Evolutionary conservation across 30 jellyfish, hydroid and myxozoan genomes (phyloP).

Genomic region (Hydractinia symbiolongicarpus): DNA sequence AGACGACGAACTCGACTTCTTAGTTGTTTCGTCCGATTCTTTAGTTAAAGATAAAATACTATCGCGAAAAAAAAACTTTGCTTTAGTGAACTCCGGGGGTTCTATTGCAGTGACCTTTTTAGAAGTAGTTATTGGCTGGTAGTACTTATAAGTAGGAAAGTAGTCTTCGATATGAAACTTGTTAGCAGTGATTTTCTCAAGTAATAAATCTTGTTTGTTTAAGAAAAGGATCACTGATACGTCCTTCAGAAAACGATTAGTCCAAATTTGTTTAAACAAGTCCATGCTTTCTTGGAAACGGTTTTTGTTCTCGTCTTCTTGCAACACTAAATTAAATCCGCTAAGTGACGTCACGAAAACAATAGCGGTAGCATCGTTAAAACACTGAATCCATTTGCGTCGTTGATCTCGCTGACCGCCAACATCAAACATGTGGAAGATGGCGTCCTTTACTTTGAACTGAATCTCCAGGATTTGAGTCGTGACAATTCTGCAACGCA

Average conservation of each 20-base stretch:
- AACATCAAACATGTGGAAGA: constrained; percentile 89
- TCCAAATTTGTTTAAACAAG: constrained; percentile 67
- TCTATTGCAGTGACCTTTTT: constrained; percentile 22
- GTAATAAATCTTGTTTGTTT: constrained; percentile 68
- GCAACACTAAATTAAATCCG: constrained; percentile 63
- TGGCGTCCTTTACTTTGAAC: constrained; percentile 65
- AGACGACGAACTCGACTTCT: constrained; percentile 40
- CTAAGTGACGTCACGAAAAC: constrained; percentile 83
- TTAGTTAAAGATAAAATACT: constrained; percentile 46
- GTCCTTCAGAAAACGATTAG: constrained; percentile 68
- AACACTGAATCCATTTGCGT: constrained; percentile 95
- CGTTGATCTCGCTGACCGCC: constrained; percentile 99
- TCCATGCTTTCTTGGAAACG: constrained; percentile 82
- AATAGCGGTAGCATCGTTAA: constrained; percentile 89
- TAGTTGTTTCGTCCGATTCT: constrained; percentile 22
- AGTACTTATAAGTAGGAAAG: constrained; percentile 54
- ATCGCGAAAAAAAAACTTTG: constrained; percentile 80
- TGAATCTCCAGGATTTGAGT: constrained; percentile 64
- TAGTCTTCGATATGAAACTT: constrained; percentile 75
- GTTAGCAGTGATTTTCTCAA: constrained; percentile 64
- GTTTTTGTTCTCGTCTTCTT: constrained; percentile 72
- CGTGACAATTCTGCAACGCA: constrained; percentile 82
- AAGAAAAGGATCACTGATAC: constrained; percentile 78
- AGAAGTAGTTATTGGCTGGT: constrained; percentile 35
- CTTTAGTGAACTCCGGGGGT: constrained; percentile 71